A percentile compares a stretch with the other conserved stretches of the same genome.
phyloP scores from a whole-genome alignment of 2,797 vertebrate species.

The Spea hammondii region DNA sequence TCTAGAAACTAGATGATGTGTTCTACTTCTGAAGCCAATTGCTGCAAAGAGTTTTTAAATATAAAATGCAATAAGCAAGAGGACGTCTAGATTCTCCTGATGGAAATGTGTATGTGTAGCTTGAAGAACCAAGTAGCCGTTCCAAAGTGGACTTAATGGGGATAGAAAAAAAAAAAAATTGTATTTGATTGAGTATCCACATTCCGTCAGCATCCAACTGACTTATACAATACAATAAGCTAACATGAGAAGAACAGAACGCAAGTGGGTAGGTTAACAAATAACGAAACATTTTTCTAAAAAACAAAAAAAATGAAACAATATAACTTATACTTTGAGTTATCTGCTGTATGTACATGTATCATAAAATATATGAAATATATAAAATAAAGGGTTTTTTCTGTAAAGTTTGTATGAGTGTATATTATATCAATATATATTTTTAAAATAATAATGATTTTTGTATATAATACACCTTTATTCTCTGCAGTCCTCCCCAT shows the following conservation, averaged over 20 bases:
- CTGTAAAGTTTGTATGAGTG: too few relatives aligned
- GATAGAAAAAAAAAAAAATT: constrained; percentile 7
- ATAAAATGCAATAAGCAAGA: constrained; percentile 25
- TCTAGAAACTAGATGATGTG: not conserved
- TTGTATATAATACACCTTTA: not conserved
- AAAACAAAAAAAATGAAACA: too few relatives aligned
- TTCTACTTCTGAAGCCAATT: constrained; percentile 20
- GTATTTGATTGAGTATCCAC: not conserved
- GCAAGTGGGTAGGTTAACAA: too few relatives aligned
- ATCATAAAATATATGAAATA: too few relatives aligned
- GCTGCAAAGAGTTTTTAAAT: constrained; percentile 29
- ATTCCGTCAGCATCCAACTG: not conserved
- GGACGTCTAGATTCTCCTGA: not conserved
- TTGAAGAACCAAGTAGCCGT: constrained; percentile 13
- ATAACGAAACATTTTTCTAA: too few relatives aligned
- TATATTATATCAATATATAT: too few relatives aligned
- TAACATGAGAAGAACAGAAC: too few relatives aligned
- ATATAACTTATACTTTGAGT: too few relatives aligned
- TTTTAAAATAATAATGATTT: too few relatives aligned
- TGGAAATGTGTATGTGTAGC: constrained; percentile 18
- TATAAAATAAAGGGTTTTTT: too few relatives aligned
- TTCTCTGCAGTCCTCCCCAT: not conserved
- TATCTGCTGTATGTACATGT: too few relatives aligned
- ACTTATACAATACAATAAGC: too few relatives aligned
- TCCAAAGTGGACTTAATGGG: constrained; percentile 1